A percentile compares a stretch with the other conserved stretches of the same genome.
These are phyloP conservation scores for Myiopsitta monachus DNA, from an alignment of 2,113 vertebrate species.

Conservation along the genomic window DNA sequence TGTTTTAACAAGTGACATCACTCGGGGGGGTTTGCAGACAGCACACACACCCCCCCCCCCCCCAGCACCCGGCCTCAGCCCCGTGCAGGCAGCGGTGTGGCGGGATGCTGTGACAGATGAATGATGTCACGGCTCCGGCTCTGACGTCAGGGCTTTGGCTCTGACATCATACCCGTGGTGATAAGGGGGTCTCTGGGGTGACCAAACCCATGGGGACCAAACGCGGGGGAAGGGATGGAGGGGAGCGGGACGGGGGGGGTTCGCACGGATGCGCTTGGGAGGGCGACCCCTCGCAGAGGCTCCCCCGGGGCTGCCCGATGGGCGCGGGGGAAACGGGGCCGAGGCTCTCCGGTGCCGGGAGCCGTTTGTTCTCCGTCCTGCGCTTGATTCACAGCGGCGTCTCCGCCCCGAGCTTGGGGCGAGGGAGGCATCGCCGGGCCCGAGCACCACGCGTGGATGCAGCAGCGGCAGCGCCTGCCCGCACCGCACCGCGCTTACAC, in stretches of 20 bases:
- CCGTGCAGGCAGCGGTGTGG: neutral
- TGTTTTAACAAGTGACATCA: slow-evolving; percentile 6
- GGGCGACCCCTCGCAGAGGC: neutral
- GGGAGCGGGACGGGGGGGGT: too few relatives aligned
- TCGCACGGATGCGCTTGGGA: too few relatives aligned
- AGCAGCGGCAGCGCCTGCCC: neutral
- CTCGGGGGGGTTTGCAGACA: neutral
- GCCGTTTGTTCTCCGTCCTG: neutral
- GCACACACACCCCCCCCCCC: neutral
- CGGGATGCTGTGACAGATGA: neutral
- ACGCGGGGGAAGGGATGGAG: neutral
- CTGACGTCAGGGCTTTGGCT: neutral
- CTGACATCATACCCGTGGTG: neutral
- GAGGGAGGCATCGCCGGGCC: neutral
- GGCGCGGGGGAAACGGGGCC: too few relatives aligned
- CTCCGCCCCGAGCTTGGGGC: too few relatives aligned
- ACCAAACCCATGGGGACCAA: fast-evolving
- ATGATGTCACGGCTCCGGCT: neutral
- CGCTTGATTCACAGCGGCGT: too few relatives aligned
- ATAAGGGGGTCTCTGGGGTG: too few relatives aligned
- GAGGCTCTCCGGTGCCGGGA: neutral
- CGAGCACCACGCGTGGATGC: too few relatives aligned
- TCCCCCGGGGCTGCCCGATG: neutral
- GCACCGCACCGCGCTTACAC: neutral
- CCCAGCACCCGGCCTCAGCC: neutral